phyloP scores from a whole-genome alignment of 2,113 vertebrate genomes.

The Madoqua kirkii region DNA sequence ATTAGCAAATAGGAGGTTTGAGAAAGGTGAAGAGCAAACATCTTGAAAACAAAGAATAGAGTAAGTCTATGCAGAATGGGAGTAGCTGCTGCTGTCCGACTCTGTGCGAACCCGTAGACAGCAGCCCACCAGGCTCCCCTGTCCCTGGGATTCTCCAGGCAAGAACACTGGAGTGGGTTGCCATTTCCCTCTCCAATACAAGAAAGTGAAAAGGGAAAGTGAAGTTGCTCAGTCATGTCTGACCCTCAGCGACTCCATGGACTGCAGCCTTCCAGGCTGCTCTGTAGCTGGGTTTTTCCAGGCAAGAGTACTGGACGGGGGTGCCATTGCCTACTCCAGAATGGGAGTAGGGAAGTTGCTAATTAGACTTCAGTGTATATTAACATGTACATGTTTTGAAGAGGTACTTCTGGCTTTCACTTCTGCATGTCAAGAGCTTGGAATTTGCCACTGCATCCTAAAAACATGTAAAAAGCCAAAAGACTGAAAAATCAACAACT shows the following conservation, averaged over 20 bases:
- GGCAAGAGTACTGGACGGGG: too few relatives aligned
- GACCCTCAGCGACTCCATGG: too few relatives aligned
- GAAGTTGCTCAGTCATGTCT: fast-evolving
- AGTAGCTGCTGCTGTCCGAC: too few relatives aligned
- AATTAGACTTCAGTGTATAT: not conserved
- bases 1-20: not conserved
- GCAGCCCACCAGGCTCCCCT: too few relatives aligned
- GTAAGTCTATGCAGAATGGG: not conserved
- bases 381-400: not conserved
- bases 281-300: too few relatives aligned
- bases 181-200: too few relatives aligned
- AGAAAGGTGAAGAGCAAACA: not conserved
- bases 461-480: not conserved
- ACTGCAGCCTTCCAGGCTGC: too few relatives aligned
- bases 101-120: fast-evolving
- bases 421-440: not conserved
- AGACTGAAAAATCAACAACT: not conserved
- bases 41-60: not conserved
- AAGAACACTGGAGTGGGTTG: too few relatives aligned
- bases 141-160: too few relatives aligned
- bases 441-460: not conserved
- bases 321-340: not conserved
- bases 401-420: not conserved
- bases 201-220: too few relatives aligned
- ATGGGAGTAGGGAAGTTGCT: not conserved